Percentiles rank a stretch among this genome's conserved stretches.
These are phyloP conservation scores for Heliconius eleuchia DNA, from an alignment of 1,140 invertebrate species.

Conservation along the genomic window DNA sequence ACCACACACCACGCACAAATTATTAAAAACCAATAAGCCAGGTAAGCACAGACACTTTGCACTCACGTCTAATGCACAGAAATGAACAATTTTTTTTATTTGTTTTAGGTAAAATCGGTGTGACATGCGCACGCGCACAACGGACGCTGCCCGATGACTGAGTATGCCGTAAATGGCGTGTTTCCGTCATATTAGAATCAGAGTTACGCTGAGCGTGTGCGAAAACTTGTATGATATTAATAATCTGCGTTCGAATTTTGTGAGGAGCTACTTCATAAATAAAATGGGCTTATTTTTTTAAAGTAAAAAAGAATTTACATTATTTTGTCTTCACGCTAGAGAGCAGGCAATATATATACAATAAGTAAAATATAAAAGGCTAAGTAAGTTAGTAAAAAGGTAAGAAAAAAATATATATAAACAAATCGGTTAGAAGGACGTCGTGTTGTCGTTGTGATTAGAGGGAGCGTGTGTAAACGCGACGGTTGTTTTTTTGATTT, in stretches of 20 bases:
- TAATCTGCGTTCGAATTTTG: background rate
- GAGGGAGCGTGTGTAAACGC: no score
- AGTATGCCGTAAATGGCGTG: constrained; percentile 36
- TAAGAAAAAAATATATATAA: no score
- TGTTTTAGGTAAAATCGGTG: constrained; percentile 11
- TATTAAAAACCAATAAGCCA: background rate
- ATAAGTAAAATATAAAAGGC: no score
- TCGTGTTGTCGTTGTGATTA: no score
- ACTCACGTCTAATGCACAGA: constrained; percentile 6
- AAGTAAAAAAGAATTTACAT: background rate
- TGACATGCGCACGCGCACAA: constrained; percentile 20
- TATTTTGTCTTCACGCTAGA: no score
- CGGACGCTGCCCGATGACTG: constrained; percentile 13
- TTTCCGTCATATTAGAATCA: constrained; percentile 37
- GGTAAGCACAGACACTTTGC: background rate
- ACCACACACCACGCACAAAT: background rate
- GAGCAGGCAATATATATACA: no score
- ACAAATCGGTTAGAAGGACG: no score
- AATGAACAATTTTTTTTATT: background rate
- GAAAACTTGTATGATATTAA: constrained; percentile 16
- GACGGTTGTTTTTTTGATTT: no score
- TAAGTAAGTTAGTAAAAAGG: no score
- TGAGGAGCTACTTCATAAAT: background rate
- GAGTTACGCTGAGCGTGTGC: constrained; percentile 16
- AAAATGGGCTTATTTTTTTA: background rate